Evolutionary conservation across 92 coral and sea anemone species (phyloP).

Genomic region (Anthopleura xanthogrammica): DNA sequence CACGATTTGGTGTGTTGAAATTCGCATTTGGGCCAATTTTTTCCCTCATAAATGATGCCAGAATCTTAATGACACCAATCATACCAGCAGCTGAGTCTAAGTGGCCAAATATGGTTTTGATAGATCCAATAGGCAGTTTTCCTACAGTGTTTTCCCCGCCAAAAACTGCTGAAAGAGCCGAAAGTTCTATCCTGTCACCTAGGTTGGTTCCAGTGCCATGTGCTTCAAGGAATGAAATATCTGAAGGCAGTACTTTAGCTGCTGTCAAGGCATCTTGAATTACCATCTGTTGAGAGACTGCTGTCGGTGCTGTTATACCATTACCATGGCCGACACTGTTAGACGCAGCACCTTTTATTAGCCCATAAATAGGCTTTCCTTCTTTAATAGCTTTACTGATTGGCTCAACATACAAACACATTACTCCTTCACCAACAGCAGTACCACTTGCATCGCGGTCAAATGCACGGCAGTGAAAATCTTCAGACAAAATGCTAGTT

Average conservation of each 20-base stretch:
- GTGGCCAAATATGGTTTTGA: constrained; percentile 29
- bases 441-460: constrained; percentile 30
- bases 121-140: constrained; percentile 26
- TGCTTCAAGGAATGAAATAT: constrained; percentile 31
- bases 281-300: constrained; percentile 21
- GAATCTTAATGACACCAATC: constrained; percentile 17
- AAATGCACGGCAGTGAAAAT: constrained; percentile 29
- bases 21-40: constrained; percentile 17
- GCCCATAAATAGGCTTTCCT: constrained; percentile 37
- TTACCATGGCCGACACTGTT: constrained; percentile 25
- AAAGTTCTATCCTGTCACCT: constrained; percentile 39
- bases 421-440: constrained; percentile 41
- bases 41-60: constrained; percentile 11
- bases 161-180: constrained; percentile 19
- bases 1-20: constrained; percentile 23
- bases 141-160: not conserved
- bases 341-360: constrained; percentile 19
- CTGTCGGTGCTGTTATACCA: constrained; percentile 36
- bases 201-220: constrained; percentile 49
- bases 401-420: constrained; percentile 29
- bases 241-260: constrained; percentile 11
- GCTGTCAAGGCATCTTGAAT: constrained; percentile 17
- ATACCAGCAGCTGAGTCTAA: constrained; percentile 34
- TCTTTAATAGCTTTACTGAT: constrained; percentile 23
- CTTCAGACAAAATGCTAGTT: constrained; percentile 28